phyloP scores from a whole-genome alignment of 2,113 vertebrate genomes.

The Pygoscelis antarcticus region DNA sequence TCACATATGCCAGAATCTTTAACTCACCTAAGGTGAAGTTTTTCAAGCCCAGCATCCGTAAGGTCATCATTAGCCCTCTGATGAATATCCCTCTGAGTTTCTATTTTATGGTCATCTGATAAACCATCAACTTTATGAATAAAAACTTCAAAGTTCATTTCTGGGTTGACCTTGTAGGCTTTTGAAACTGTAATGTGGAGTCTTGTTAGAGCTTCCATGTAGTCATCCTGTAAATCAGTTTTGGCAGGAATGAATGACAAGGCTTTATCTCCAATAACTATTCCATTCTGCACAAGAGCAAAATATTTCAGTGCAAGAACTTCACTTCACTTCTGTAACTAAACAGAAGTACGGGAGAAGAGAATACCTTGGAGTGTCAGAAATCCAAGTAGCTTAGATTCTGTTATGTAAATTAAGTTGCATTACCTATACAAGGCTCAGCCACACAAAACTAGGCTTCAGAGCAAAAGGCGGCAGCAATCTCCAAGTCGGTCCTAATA shows the following conservation, averaged over 20 bases:
- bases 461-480: neutral
- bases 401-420: neutral
- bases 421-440: neutral
- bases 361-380: neutral
- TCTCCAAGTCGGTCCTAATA: neutral
- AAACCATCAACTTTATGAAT: conserved; percentile 99
- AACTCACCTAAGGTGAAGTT: conserved; percentile 93
- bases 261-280: neutral
- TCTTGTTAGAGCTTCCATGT: conserved; percentile 94
- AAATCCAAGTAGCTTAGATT: neutral
- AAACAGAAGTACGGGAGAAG: neutral
- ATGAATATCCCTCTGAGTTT: conserved; percentile 98
- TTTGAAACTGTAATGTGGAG: conserved; percentile 97
- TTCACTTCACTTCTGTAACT: neutral
- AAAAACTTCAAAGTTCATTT: conserved; percentile 99
- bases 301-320: neutral
- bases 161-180: conserved; percentile 97
- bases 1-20: neutral
- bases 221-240: conserved; percentile 89
- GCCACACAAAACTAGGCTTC: neutral
- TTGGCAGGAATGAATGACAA: conserved; percentile 11
- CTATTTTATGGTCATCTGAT: conserved; percentile 99
- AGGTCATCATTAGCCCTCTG: conserved; percentile 98
- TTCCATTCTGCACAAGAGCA: neutral
- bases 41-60: conserved; percentile 95